A percentile compares a stretch with the other conserved stretches of the same genome.
These are phyloP conservation scores for Gadopsis bispinosus DNA, from an alignment of 2,797 vertebrate genomes.

Conservation along the genomic window DNA sequence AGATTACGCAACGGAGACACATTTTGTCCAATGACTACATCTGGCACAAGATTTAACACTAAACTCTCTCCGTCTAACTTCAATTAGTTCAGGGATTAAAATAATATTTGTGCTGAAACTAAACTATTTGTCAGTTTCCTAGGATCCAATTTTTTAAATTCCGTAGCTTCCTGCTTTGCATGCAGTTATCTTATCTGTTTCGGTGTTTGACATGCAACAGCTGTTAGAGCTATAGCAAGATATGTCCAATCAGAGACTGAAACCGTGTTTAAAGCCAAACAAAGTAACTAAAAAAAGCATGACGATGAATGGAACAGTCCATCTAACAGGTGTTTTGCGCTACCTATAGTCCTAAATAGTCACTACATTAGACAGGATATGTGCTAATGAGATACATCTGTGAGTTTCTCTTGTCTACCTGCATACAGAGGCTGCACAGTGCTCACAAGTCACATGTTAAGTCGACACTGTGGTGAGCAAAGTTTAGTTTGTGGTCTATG, in stretches of 20 bases:
- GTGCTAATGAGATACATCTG: neutral
- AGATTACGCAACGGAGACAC: neutral
- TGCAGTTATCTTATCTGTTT: slow-evolving; percentile 55
- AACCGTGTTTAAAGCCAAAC: neutral
- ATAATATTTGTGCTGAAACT: neutral
- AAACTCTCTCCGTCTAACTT: neutral
- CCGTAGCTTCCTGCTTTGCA: slow-evolving; percentile 53
- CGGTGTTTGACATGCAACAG: slow-evolving; percentile 32
- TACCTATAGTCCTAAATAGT: neutral
- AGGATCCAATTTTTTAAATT: neutral
- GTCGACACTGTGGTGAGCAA: neutral
- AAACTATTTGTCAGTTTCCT: neutral
- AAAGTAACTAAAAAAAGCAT: neutral
- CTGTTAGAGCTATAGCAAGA: slow-evolving; percentile 14
- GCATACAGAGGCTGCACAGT: neutral
- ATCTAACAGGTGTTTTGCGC: neutral
- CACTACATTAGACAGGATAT: neutral
- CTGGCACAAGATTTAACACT: neutral
- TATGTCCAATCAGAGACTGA: neutral
- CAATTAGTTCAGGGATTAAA: neutral
- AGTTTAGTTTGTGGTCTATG: slow-evolving; percentile 6
- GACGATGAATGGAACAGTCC: neutral
- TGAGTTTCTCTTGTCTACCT: neutral
- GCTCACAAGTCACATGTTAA: neutral
- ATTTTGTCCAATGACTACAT: neutral